Percentiles rank a stretch among this genome's conserved stretches.
Evolutionary conservation across 2,113 vertebrate species (phyloP).

Genomic region (Peromyscus polionotus): DNA sequence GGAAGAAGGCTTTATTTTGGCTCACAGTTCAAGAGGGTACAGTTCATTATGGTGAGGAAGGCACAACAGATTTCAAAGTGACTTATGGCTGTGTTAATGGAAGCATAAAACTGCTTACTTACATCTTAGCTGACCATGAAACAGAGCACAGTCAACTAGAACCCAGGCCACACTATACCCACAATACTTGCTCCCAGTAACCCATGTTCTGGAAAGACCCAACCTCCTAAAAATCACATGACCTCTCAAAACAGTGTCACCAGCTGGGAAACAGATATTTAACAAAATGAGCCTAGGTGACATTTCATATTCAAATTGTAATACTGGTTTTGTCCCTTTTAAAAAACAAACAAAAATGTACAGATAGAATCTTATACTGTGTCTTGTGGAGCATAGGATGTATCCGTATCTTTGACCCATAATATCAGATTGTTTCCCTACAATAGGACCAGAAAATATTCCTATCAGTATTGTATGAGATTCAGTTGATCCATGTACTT

Average conservation of each 20-base stretch:
- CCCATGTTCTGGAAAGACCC: neutral
- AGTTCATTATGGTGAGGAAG: neutral
- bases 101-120: neutral
- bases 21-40: neutral
- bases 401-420: neutral
- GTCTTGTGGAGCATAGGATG: neutral
- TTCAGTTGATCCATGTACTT: neutral
- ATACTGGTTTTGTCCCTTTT: neutral
- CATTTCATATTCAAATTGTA: neutral
- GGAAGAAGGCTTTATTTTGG: neutral
- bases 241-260: neutral
- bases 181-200: neutral
- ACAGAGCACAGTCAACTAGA: neutral
- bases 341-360: neutral
- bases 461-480: neutral
- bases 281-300: neutral
- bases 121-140: neutral
- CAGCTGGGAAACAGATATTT: neutral
- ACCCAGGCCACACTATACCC: neutral
- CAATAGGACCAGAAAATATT: neutral
- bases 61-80: too few species aligned
- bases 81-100: neutral
- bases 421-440: constrained; percentile 43
- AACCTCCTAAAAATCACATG: neutral
- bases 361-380: neutral